Evolutionary conservation across 2,888 invertebrate species (phyloP).

Genomic region (Folsomia candida): DNA sequence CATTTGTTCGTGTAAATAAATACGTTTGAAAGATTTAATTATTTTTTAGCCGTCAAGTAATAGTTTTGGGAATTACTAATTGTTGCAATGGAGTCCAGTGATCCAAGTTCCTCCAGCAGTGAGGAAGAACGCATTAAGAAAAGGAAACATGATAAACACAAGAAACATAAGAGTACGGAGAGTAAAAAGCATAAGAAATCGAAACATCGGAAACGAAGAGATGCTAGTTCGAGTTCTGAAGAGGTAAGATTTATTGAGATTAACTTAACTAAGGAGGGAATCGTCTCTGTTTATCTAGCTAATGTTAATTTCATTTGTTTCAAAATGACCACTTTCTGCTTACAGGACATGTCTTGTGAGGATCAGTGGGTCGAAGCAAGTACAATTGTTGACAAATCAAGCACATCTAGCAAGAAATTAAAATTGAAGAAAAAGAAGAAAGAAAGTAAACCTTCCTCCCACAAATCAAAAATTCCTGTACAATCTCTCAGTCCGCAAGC

Average conservation of each 20-base stretch:
- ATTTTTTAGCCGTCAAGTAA: too few relatives aligned
- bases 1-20: too few relatives aligned
- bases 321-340: background rate
- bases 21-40: too few relatives aligned
- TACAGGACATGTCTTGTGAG: background rate
- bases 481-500: background rate
- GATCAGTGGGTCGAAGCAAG: background rate
- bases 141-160: too few relatives aligned
- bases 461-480: background rate
- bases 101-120: too few relatives aligned
- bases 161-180: slow-evolving; percentile 29
- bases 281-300: too few relatives aligned
- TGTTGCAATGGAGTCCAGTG: too few relatives aligned
- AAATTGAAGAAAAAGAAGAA: slow-evolving; percentile 9
- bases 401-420: background rate
- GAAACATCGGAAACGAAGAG: slow-evolving; percentile 10
- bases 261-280: too few relatives aligned
- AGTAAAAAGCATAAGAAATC: slow-evolving; percentile 27
- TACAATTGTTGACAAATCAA: background rate
- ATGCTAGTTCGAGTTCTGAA: background rate
- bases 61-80: too few relatives aligned
- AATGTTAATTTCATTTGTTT: too few relatives aligned
- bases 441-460: background rate
- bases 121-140: too few relatives aligned
- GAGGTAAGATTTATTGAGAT: too few relatives aligned